Evolutionary conservation across 2,797 vertebrate genomes (phyloP).

Genomic region (Anguilla marmorata): DNA sequence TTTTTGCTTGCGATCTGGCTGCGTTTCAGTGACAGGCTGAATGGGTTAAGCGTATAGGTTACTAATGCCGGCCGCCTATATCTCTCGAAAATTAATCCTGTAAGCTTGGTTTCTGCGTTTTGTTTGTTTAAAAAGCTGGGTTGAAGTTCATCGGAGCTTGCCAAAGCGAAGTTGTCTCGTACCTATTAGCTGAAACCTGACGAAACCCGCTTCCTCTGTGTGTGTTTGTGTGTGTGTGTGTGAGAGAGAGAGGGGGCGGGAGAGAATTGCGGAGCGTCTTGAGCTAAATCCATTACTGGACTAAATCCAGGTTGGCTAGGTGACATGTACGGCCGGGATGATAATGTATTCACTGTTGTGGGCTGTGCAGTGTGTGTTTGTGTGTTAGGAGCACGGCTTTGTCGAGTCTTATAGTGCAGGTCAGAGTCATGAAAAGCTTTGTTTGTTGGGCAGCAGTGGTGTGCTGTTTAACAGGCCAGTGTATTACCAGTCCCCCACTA

Average conservation of each 20-base stretch:
- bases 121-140: neutral
- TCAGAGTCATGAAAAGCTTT: neutral
- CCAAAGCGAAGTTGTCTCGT: neutral
- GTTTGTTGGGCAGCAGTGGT: neutral
- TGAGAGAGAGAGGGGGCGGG: no score
- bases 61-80: no score
- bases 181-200: neutral
- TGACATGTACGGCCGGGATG: neutral
- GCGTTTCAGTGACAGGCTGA: neutral
- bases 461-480: no score
- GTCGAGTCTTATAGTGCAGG: neutral
- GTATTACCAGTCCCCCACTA: no score
- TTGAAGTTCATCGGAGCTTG: neutral
- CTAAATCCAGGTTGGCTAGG: neutral
- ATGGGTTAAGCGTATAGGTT: no score
- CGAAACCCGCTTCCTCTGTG: neutral
- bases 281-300: neutral
- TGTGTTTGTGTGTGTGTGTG: neutral
- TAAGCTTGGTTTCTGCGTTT: neutral
- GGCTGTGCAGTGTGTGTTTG: neutral
- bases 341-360: neutral
- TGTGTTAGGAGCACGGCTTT: neutral
- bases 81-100: no score
- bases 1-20: neutral
- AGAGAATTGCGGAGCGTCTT: neutral